Evolutionary conservation across 1,140 invertebrate genomes (phyloP), one percentile per base, ranked within the genome.

Genomic region (Epicauta chinensis): DNA sequence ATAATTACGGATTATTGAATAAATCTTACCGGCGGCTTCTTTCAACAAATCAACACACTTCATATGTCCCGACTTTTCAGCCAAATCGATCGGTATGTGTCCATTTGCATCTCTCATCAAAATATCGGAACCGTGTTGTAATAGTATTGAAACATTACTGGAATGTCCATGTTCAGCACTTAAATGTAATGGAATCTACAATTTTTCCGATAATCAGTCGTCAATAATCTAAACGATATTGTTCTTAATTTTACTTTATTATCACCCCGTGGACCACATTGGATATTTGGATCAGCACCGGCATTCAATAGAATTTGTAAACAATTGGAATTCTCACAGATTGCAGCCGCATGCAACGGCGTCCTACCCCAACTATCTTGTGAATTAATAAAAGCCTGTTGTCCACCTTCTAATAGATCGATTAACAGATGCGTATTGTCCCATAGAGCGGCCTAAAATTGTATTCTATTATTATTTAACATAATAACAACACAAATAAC

Each of bases 401-500:
- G 77, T 23, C 86, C 86, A 2, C 84, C 87, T 44, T 82, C 76
- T 2, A 96, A 62, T 29, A 96, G 71, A 72, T 93, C 91, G 67
- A 86, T 81, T 16, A 94, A 72, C 1, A 95, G 75, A 63, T 94
- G 91, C 9, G 84, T 81, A 68, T 94, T 94, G 70, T 94, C 89
- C 89, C 90, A 96, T 14, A 95, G 69, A 2, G 91, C 89, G 12
- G 90, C 90, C 81, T 91, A 61, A 65, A 63, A 55, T 53, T 51
- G 17, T 40, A 15, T 17, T 14, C 16, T 32, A 5, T 34, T 34
- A 5, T 47, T 11, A 16, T 29, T 29, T 49, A 15, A 40, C 40
- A 15, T 31, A 43, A 51, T 23, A 23, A 23, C 43, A 11, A 36
- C 36, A 29, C 29, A 43, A 51, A 16, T n/a, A n/a, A 1, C 45